Conservation (phyloP, 2,888 invertebrate genomes). For the Matsumyia berberina region DNA sequence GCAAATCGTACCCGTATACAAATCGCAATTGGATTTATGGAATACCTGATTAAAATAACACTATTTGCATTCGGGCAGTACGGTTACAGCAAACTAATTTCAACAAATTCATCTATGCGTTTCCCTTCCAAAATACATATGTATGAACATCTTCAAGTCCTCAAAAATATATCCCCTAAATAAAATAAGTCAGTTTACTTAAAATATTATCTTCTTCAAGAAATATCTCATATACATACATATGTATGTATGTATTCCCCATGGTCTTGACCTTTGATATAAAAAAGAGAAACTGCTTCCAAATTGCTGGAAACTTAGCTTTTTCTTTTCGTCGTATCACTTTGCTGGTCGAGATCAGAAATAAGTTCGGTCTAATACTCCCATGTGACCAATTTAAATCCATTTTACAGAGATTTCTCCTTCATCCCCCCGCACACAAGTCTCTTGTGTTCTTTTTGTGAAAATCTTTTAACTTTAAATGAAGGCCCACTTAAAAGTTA, state of each 20-base stretch:
- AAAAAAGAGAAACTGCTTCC: conserved; percentile 9
- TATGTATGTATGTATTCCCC: conserved; percentile 34
- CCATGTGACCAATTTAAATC: conserved; percentile 72
- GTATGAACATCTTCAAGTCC: neutral
- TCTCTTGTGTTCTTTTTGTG: conserved; percentile 25
- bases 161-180: conserved; percentile 17
- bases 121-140: no score
- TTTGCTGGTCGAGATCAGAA: conserved; percentile 23
- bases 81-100: no score
- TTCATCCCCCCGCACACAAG: neutral
- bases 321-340: conserved; percentile 12
- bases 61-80: no score
- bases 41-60: no score
- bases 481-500: conserved; percentile 73
- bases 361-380: conserved; percentile 60
- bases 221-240: conserved; percentile 39
- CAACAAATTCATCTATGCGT: no score
- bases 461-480: conserved; percentile 67
- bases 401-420: conserved; percentile 57
- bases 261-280: conserved; percentile 40
- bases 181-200: conserved; percentile 42
- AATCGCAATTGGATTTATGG: no score
- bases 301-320: conserved; percentile 17
- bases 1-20: no score
- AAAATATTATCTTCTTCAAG: conserved; percentile 53